These are phyloP conservation scores for Syngnathus typhle DNA, from an alignment of 2,113 vertebrate genomes.

Conservation along the genomic window DNA sequence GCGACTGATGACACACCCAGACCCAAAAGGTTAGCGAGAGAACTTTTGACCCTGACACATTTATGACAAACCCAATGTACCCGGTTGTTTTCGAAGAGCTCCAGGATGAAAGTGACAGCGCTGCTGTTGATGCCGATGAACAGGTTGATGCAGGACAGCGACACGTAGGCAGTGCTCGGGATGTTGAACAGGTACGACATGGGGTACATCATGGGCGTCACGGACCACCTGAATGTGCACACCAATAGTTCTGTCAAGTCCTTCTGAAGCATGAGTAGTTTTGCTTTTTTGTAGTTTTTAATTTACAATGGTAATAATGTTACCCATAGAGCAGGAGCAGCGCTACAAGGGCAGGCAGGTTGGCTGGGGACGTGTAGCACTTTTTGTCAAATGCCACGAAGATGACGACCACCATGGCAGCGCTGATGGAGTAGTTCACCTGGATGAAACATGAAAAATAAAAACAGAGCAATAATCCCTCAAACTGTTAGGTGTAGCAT, in stretches of 20 bases:
- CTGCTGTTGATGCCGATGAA: conserved; percentile 96
- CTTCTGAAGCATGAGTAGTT: neutral
- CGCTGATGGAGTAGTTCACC: conserved; percentile 86
- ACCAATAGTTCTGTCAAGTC: too few relatives aligned
- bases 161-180: conserved; percentile 94
- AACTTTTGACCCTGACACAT: too few relatives aligned
- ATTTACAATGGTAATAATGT: conserved; percentile 33
- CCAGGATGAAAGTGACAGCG: conserved; percentile 90
- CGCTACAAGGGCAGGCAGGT: conserved; percentile 81
- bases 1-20: conserved; percentile 59
- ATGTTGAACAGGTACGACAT: conserved; percentile 85
- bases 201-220: conserved; percentile 98
- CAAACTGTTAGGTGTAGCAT: neutral
- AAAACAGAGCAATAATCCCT: neutral
- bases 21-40: neutral
- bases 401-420: conserved; percentile 83
- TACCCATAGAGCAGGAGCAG: conserved; percentile 91
- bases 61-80: conserved; percentile 48
- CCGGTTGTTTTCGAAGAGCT: conserved; percentile 88
- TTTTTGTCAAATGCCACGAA: conserved; percentile 88
- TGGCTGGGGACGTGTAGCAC: conserved; percentile 82
- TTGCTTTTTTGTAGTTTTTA: too few relatives aligned
- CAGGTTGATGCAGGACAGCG: conserved; percentile 90
- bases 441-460: conserved; percentile 38
- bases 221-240: conserved; percentile 78